Evolutionary conservation across 2,113 vertebrate genomes (phyloP).

Genomic region (Hippopotamus amphibius): DNA sequence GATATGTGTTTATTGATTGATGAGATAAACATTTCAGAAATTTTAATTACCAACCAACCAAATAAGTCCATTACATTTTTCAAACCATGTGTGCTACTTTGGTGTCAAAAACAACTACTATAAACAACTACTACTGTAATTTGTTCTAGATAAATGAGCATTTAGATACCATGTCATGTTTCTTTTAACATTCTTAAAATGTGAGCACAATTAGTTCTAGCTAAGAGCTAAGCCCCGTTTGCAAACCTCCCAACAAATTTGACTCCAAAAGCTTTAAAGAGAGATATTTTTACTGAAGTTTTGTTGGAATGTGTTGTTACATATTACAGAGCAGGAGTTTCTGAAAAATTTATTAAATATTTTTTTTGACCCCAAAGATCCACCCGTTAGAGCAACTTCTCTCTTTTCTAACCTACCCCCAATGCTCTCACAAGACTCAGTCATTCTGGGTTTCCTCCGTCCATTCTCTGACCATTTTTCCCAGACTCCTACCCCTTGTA

Average conservation of each 20-base stretch:
- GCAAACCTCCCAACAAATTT: background rate
- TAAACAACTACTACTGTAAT: background rate
- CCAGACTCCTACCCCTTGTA: background rate
- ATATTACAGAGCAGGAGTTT: background rate
- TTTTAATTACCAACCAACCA: background rate
- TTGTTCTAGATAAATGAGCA: background rate
- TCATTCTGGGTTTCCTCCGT: background rate
- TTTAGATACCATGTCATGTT: background rate
- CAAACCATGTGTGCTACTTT: background rate
- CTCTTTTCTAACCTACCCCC: background rate
- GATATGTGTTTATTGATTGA: background rate
- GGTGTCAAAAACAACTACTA: background rate
- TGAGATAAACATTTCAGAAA: background rate
- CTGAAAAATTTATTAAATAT: background rate
- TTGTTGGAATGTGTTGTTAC: background rate
- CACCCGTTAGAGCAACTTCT: background rate
- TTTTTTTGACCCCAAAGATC: background rate
- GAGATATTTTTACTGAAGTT: background rate
- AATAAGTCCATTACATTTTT: background rate
- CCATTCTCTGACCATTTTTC: background rate
- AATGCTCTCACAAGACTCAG: background rate
- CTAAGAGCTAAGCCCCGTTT: background rate
- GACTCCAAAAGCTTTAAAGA: background rate
- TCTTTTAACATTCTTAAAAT: background rate
- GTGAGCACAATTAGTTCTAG: background rate